Conservation (phyloP, 2,888 invertebrate species). For the Drosophila kambysellisi region DNA sequence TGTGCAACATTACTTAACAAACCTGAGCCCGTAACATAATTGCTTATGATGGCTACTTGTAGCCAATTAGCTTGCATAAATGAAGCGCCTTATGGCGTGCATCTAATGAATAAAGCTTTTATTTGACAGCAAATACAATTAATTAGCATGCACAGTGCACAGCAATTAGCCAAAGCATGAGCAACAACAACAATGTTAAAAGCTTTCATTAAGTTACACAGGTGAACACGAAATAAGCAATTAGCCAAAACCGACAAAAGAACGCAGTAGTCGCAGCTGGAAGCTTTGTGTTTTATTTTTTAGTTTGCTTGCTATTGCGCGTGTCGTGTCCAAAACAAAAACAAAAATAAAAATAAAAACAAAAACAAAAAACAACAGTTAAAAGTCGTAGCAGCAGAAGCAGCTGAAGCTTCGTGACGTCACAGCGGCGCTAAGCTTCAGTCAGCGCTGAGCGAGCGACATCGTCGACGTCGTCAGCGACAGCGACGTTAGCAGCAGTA, state of each 20-base stretch:
- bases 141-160: slow-evolving; percentile 28
- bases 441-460: slow-evolving; percentile 21
- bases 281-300: slow-evolving; percentile 39
- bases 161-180: slow-evolving; percentile 23
- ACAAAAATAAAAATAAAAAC: not conserved
- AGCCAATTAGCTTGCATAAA: slow-evolving; percentile 42
- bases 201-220: slow-evolving; percentile 50
- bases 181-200: slow-evolving; percentile 9
- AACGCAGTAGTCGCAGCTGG: slow-evolving; percentile 30
- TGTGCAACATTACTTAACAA: slow-evolving; percentile 14
- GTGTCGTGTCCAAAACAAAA: slow-evolving; percentile 35
- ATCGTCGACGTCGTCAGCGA: slow-evolving; percentile 18
- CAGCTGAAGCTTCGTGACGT: slow-evolving; percentile 65
- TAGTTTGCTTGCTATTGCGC: slow-evolving; percentile 29
- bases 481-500: slow-evolving; percentile 59
- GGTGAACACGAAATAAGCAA: slow-evolving; percentile 40
- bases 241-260: slow-evolving; percentile 42
- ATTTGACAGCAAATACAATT: slow-evolving; percentile 35
- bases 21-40: not conserved
- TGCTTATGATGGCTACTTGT: slow-evolving; percentile 1
- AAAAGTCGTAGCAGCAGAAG: slow-evolving; percentile 15
- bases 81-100: slow-evolving; percentile 12
- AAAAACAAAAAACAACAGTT: slow-evolving; percentile 23
- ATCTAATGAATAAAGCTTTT: slow-evolving; percentile 32
- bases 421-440: slow-evolving; percentile 53